Conservation (phyloP, 2,113 vertebrate genomes). For the Struthidea cinerea region DNA sequence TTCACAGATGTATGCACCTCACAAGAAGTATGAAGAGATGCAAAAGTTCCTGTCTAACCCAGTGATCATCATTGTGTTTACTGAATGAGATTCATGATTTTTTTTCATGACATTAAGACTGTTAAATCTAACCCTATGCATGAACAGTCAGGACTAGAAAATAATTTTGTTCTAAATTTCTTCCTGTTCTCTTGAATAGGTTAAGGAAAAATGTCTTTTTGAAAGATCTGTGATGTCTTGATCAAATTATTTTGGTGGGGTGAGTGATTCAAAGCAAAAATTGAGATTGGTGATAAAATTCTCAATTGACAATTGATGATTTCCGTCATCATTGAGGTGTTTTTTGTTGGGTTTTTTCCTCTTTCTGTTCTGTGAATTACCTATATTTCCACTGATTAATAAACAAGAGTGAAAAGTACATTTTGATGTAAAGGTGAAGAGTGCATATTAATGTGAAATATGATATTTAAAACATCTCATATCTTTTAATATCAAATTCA, state of each 20-base stretch:
- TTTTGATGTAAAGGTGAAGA: neutral
- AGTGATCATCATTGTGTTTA: neutral
- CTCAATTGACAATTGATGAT: neutral
- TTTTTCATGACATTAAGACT: neutral
- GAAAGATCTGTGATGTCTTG: neutral
- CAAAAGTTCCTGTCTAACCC: neutral
- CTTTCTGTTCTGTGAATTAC: neutral
- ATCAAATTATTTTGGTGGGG: neutral
- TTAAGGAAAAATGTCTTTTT: neutral
- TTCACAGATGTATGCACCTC: neutral
- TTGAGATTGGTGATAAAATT: neutral
- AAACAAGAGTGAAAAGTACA: neutral
- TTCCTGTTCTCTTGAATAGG: neutral
- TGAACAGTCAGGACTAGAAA: neutral
- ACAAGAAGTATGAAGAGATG: neutral
- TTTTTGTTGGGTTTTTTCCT: fast-evolving
- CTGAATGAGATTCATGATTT: neutral
- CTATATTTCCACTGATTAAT: neutral
- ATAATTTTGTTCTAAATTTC: neutral
- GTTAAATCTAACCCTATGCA: neutral
- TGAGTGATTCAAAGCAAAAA: neutral
- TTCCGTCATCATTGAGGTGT: neutral
- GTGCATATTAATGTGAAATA: neutral
- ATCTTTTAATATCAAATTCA: neutral
- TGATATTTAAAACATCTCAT: neutral